Base-by-base conservation (phyloP, 2,113 vertebrate genomes). In the Chunga burmeisteri region DNA sequence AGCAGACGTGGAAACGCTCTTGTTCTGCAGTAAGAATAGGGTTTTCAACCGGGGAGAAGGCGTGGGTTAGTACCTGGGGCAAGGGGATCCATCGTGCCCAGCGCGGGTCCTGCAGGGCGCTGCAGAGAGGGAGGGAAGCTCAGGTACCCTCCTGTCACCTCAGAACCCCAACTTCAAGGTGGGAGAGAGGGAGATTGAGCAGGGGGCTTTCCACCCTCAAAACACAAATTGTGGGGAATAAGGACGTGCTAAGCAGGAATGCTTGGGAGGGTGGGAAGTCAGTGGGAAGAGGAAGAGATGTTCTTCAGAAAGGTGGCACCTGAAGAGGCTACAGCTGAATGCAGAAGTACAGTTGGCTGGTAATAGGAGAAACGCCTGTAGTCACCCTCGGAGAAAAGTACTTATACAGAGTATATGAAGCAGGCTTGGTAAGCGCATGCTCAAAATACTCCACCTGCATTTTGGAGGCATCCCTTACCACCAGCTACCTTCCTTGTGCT, bases 161-260 rank as follows among this genome's bases (percentile, higher is more conserved):
- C 65, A 25, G 78, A 81, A 84, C 13, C 32, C 38, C 68, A 67
- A 3, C 10, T 20, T 77, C 29, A n/a, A 66, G 38, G 22, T 16
- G 62, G 56, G 50, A 21, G 61, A 8, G 2, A 5, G 4, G 3
- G 62, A 14, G 4, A 29, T 5, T 61, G 67, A 87, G 25, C 47
- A 40, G 30, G 58, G 66, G 91, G 77, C 52, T 30, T 92, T 90
- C 32, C 26, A 42, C 66, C 34, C 79, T 74, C 77, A 65, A 84
- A 90, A 91, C 50, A 94, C 91, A 89, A 91, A 90, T 40, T 73
- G 73, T 84, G 38, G 62, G 81, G 94, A 90, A 42, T 62, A 85
- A 77, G 62, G 56, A 82, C 0, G 0, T 4, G 13, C 56, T 38
- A 30, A 62, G 73, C 32, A 58, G 10, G 29, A 94, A 73, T 15